Conservation (phyloP, 2,888 invertebrate species). For the Aporophyla lueneburgensis region DNA sequence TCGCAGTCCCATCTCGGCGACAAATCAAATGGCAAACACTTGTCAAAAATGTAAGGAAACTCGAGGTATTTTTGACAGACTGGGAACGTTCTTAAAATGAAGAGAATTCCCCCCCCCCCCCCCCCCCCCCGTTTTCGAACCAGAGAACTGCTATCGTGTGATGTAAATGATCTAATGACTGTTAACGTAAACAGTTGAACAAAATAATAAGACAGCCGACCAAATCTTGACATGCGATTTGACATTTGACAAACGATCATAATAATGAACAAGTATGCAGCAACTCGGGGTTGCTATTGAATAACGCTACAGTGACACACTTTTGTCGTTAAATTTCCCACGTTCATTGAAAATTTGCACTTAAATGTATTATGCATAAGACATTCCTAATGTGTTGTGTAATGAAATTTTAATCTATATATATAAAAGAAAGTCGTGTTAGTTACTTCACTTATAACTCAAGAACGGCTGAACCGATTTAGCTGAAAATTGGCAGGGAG, state of each 20-base stretch:
- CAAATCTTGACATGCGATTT: slow-evolving; percentile 20
- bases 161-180: slow-evolving; percentile 8
- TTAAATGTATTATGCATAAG: slow-evolving; percentile 30
- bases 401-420: slow-evolving; percentile 20
- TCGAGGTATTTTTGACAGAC: too few species aligned
- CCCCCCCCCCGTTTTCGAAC: neutral
- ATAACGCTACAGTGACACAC: slow-evolving; percentile 28
- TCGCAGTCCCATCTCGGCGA: too few species aligned
- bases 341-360: slow-evolving; percentile 20
- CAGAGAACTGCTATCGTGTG: neutral
- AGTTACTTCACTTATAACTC: too few species aligned
- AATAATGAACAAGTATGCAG: neutral
- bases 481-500: too few species aligned
- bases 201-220: neutral
- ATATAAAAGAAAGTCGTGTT: slow-evolving; percentile 10
- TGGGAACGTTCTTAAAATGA: too few species aligned
- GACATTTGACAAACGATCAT: slow-evolving; percentile 21
- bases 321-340: slow-evolving; percentile 2
- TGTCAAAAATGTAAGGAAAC: too few species aligned
- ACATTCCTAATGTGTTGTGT: slow-evolving; percentile 21
- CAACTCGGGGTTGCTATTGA: neutral
- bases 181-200: neutral
- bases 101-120: too few species aligned
- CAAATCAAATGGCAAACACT: too few species aligned
- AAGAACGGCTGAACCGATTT: too few species aligned